phyloP scores from a whole-genome alignment of 2,888 invertebrate species.

The Panorpa germanica region DNA sequence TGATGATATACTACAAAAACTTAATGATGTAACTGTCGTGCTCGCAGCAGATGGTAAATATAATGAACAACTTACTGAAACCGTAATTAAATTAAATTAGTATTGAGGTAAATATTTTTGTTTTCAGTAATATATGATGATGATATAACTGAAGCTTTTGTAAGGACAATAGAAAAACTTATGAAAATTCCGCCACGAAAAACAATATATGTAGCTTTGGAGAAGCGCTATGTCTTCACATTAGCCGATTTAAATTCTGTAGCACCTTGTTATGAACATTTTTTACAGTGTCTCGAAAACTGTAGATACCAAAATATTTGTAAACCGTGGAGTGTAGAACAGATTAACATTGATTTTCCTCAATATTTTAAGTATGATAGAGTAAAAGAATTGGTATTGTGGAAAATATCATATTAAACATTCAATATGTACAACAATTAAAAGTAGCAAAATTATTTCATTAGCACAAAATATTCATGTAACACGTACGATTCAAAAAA shows the following conservation, averaged over 20 bases:
- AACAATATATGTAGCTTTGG: conserved; percentile 53
- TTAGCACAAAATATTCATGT: neutral
- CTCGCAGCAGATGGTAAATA: conserved; percentile 66
- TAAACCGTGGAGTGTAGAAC: conserved; percentile 35
- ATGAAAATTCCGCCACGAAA: conserved; percentile 35
- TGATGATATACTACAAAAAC: conserved; percentile 28
- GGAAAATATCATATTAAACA: conserved; percentile 36
- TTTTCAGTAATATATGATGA: conserved; percentile 70
- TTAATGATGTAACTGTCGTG: conserved; percentile 41
- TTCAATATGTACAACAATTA: conserved; percentile 11
- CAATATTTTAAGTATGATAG: conserved; percentile 69
- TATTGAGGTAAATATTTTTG: conserved; percentile 12
- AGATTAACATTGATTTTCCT: conserved; percentile 50
- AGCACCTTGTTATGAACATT: conserved; percentile 80
- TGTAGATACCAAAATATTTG: conserved; percentile 26
- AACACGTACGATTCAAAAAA: conserved; percentile 1
- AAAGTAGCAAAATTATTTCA: neutral
- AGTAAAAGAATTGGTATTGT: conserved; percentile 54
- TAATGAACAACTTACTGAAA: conserved; percentile 4
- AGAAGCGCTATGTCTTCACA: conserved; percentile 77
- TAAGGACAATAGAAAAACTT: conserved; percentile 48
- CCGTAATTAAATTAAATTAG: too few relatives aligned
- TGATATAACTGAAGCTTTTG: conserved; percentile 59
- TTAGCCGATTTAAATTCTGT: conserved; percentile 57
- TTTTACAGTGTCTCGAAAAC: conserved; percentile 38